These are phyloP conservation scores for Hyla sarda DNA, from an alignment of 2,113 vertebrate genomes.

Conservation along the genomic window DNA sequence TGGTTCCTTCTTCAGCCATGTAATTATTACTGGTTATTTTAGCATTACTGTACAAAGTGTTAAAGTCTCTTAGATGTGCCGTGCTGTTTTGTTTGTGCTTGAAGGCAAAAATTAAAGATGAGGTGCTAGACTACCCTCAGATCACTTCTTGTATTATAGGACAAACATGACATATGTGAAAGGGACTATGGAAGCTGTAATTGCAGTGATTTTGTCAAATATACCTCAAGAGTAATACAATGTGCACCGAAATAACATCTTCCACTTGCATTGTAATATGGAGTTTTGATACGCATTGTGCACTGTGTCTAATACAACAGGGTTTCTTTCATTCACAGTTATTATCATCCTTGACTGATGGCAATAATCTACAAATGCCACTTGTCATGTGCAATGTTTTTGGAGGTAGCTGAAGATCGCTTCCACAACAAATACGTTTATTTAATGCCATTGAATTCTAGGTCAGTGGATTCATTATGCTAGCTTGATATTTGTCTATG, in stretches of 20 bases:
- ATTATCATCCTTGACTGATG: conserved; percentile 28
- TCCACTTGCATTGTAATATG: background rate
- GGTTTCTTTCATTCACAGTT: background rate
- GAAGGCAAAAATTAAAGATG: conserved; percentile 1
- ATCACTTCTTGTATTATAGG: background rate
- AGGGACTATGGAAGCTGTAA: background rate
- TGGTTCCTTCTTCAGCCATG: conserved; percentile 19
- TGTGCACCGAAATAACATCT: background rate
- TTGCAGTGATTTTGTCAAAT: background rate
- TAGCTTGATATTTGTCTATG: conserved; percentile 43
- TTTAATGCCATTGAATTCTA: conserved; percentile 42
- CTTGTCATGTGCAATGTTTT: conserved; percentile 26
- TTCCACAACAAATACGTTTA: conserved; percentile 24
- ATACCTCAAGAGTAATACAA: background rate
- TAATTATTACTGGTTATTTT: conserved; percentile 25
- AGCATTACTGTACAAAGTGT: background rate
- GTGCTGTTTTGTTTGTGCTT: background rate
- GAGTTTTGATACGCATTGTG: background rate
- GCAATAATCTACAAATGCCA: conserved; percentile 18
- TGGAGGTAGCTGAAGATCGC: background rate
- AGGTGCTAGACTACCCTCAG: background rate
- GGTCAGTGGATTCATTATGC: conserved; percentile 50
- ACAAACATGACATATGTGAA: background rate
- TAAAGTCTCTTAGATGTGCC: background rate
- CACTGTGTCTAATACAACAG: background rate